Percentiles rank a stretch among this genome's conserved stretches.
Conservation (phyloP, 2,797 vertebrate species). For the Perodicticus potto region DNA sequence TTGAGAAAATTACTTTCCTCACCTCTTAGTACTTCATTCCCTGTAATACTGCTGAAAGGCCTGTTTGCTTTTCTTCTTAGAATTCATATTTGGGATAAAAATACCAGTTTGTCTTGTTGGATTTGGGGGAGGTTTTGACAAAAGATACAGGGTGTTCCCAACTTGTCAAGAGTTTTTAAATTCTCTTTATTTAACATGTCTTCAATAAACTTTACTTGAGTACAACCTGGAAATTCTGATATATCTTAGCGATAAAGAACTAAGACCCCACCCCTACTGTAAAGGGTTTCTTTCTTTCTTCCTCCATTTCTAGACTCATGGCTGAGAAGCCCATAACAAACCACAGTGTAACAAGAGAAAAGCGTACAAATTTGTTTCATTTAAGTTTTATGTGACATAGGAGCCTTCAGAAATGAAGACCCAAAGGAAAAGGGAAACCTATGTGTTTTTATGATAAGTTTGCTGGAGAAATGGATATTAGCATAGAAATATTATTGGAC, state of each 20-base stretch:
- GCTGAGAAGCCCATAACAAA: too few relatives aligned
- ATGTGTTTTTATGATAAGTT: background rate
- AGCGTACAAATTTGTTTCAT: background rate
- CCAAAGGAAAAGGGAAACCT: background rate
- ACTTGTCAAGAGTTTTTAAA: background rate
- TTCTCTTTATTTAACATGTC: background rate
- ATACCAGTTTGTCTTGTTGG: background rate
- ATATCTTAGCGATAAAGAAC: background rate
- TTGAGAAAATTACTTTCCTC: conserved; percentile 44
- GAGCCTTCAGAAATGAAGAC: background rate
- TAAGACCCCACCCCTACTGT: background rate
- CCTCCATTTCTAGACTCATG: background rate
- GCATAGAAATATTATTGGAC: background rate
- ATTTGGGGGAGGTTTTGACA: background rate
- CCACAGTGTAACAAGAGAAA: background rate
- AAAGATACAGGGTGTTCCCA: background rate
- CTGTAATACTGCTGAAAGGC: background rate
- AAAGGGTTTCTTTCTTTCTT: background rate
- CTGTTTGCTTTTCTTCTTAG: background rate
- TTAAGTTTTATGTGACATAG: background rate
- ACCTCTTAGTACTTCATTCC: background rate
- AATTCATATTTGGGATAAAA: background rate
- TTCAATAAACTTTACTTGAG: background rate
- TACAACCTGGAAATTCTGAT: background rate
- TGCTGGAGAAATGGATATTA: background rate